Evolutionary conservation across 2,113 vertebrate species (phyloP), one percentile per base, ranked within the genome.

Genomic region (Ctenomys sociabilis): DNA sequence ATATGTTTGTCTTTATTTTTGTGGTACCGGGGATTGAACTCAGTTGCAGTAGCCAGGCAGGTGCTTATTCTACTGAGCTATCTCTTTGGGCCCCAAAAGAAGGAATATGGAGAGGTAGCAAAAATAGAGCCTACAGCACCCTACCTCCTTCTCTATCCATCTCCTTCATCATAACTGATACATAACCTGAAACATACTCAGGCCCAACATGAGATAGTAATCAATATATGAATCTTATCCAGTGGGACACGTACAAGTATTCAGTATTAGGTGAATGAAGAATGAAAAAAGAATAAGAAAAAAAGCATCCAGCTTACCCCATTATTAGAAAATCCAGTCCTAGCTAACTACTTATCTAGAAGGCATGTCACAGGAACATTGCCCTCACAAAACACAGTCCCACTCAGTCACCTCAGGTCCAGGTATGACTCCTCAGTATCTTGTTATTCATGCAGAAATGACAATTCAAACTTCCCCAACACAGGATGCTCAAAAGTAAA

Each of bases 221-320:
- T 59, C 85, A 95, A 66, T n/a, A 91, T 26, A 80, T 45, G 66
- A 94, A 59, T 77, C 64, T 90, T 59, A 93, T 35, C 6, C 5
- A 94, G 6, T 72, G 5, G 78, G 72, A 90, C 16, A 84, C 24
- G 88, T 0, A 95, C 28, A 81, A 22, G 28, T 37, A 85, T 72
- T 91, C 40, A 88, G 72, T 86, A 86, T 43, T 35, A 87, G 22
- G 13, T 84, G n/a, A 95, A 80, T 83, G 92, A 94, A 92, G 45
- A 75, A 94, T 26, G 12, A 91, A 77, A 37, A 97, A 84, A 88
- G 32, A 11, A 49, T 10, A 49, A 49, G 9, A 91, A 95, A 75
- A 88, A 88, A 85, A 32, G 13, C n/a, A 91, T 77, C 88, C 17
- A 26, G 52, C 30, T 85, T 26, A 85, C 13, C 26, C 30, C 10